Percentiles rank a stretch among this genome's conserved stretches.
These are phyloP conservation scores for Nipponacmea schrenckii DNA, from an alignment of 2,888 invertebrate species.

Conservation along the genomic window DNA sequence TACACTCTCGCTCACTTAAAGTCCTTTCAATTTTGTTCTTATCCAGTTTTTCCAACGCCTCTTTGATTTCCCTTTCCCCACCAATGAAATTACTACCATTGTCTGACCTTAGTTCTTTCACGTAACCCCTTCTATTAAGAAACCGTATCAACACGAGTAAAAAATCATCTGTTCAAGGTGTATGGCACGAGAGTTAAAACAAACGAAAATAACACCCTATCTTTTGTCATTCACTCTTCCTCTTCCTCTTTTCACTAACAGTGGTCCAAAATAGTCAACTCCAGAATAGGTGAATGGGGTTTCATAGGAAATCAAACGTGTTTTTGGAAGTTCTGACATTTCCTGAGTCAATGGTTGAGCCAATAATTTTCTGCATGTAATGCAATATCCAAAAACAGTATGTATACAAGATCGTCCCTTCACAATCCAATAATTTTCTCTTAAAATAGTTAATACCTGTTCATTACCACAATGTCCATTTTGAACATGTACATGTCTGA, in stretches of 20 bases:
- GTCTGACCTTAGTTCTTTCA: background rate
- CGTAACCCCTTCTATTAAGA: background rate
- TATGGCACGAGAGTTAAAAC: background rate
- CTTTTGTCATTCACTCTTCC: conserved; percentile 13
- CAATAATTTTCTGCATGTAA: too few relatives aligned
- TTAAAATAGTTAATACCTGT: too few relatives aligned
- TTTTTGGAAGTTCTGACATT: too few relatives aligned
- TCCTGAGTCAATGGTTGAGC: too few relatives aligned
- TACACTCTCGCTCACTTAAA: background rate
- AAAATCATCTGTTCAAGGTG: background rate
- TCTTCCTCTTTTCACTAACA: background rate
- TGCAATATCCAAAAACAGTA: too few relatives aligned
- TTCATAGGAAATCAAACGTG: too few relatives aligned
- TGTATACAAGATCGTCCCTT: too few relatives aligned
- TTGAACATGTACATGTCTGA: too few relatives aligned
- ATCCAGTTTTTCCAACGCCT: background rate
- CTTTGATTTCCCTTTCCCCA: background rate
- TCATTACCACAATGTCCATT: too few relatives aligned
- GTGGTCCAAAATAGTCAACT: background rate
- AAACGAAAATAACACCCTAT: background rate
- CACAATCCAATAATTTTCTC: too few relatives aligned
- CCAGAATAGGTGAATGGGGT: background rate
- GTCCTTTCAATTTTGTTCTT: background rate
- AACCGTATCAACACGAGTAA: background rate
- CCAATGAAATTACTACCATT: background rate